Percentiles rank a stretch among this genome's conserved stretches.
These are phyloP conservation scores for Epizoanthus scotinus DNA, from an alignment of 92 coral and sea anemone genomes.

Conservation along the genomic window DNA sequence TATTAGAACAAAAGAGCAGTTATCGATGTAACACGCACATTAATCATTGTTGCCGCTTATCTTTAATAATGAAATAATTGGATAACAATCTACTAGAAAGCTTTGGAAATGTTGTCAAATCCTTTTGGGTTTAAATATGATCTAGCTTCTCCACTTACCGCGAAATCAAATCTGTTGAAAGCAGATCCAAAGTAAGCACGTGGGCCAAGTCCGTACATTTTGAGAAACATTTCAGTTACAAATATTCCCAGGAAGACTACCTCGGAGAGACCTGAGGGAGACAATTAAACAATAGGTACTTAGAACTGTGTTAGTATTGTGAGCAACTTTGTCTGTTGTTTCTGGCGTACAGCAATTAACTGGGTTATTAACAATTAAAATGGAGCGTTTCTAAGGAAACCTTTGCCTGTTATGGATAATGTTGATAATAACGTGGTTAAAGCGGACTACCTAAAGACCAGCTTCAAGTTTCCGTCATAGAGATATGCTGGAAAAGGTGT, in stretches of 20 bases:
- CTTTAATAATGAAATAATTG: not conserved
- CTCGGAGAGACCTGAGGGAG: conserved; percentile 72
- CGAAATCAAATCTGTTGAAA: conserved; percentile 91
- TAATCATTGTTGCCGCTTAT: too few relatives aligned
- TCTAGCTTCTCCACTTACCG: conserved; percentile 56
- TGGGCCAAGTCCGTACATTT: conserved; percentile 89
- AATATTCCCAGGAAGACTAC: conserved; percentile 87
- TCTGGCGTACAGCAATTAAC: not conserved
- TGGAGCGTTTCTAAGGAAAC: too few relatives aligned
- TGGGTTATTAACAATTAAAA: not conserved
- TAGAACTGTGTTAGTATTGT: not conserved
- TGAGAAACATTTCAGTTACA: conserved; percentile 91
- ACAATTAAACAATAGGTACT: not conserved
- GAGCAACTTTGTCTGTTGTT: not conserved
- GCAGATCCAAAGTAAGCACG: conserved; percentile 81
- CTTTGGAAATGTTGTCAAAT: not conserved
- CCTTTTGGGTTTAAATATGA: too few relatives aligned
- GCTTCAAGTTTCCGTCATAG: too few relatives aligned
- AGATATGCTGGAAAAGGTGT: too few relatives aligned
- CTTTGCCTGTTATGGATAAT: too few relatives aligned
- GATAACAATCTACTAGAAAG: not conserved
- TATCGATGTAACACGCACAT: too few relatives aligned
- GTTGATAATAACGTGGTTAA: too few relatives aligned
- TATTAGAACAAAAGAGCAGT: too few relatives aligned
- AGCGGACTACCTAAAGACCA: too few relatives aligned